These are phyloP conservation scores for Anarrhichthys ocellatus DNA, from an alignment of 2,113 vertebrate genomes.

Conservation along the genomic window DNA sequence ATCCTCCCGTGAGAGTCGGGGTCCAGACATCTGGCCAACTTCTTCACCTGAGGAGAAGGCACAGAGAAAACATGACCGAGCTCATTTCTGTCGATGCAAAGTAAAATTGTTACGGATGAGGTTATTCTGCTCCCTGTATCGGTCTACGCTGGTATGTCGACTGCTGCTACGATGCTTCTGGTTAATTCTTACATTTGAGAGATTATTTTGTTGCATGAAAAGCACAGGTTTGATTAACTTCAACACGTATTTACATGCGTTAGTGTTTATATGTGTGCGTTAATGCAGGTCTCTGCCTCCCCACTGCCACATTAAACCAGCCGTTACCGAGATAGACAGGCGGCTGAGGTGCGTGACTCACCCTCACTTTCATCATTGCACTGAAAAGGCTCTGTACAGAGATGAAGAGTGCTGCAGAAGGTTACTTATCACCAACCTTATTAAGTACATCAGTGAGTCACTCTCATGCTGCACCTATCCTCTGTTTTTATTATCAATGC, in stretches of 20 bases:
- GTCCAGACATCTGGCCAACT: slow-evolving; percentile 88
- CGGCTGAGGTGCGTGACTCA: slow-evolving; percentile 6
- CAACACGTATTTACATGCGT: not conserved
- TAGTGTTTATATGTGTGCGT: not conserved
- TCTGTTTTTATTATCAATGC: not conserved
- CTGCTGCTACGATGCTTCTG: not conserved
- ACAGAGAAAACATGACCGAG: not conserved
- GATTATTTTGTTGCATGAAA: not conserved
- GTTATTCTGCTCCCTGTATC: not conserved
- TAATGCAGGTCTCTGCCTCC: slow-evolving; percentile 5
- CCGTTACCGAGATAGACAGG: slow-evolving; percentile 1
- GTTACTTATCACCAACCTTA: not conserved
- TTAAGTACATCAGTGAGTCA: not conserved
- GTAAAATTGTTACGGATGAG: not conserved
- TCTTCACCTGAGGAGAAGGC: slow-evolving; percentile 85
- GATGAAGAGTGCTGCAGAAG: not conserved
- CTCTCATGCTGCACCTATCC: not conserved
- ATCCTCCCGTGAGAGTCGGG: slow-evolving; percentile 89
- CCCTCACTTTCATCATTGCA: not conserved
- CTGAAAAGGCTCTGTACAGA: not conserved
- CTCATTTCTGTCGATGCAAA: not conserved
- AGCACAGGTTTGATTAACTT: not conserved
- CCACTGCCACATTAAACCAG: slow-evolving; percentile 16
- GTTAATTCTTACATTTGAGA: not conserved
- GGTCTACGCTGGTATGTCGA: no score